phyloP scores from a whole-genome alignment of 2,888 invertebrate species.

The Drosophila maculinotata region DNA sequence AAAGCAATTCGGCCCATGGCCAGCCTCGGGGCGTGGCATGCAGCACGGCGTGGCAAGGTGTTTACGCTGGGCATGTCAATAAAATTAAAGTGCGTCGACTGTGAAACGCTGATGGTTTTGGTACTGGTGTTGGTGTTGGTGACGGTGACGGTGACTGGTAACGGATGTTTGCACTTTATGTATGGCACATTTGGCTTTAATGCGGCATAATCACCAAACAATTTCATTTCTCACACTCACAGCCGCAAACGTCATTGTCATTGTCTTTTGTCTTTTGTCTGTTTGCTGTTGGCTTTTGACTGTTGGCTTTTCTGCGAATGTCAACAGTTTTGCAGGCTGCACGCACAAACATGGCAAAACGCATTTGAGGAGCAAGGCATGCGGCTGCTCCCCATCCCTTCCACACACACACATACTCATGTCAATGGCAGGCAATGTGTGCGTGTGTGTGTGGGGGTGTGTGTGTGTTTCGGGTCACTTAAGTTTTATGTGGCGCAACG shows the following conservation, averaged over 20 bases:
- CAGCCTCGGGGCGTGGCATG: not conserved
- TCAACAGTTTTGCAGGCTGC: conserved; percentile 75
- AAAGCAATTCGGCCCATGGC: conserved; percentile 25
- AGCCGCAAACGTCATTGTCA: conserved; percentile 39
- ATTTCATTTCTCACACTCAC: conserved; percentile 73
- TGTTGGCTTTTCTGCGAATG: conserved; percentile 66
- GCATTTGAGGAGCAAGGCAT: conserved; percentile 14
- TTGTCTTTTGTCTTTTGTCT: conserved; percentile 25
- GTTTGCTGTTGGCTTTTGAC: conserved; percentile 40
- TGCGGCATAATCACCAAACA: conserved; percentile 80
- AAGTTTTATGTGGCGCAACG: conserved; percentile 81
- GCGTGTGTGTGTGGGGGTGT: conserved; percentile 26
- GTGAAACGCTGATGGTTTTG: conserved; percentile 33
- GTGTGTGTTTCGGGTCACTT: conserved; percentile 75
- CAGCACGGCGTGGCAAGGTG: conserved; percentile 19
- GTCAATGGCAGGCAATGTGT: not conserved
- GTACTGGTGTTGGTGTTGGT: conserved; percentile 7
- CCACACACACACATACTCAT: conserved; percentile 2
- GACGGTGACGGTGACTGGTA: conserved; percentile 41
- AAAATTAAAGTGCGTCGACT: conserved; percentile 70
- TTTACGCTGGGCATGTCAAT: conserved; percentile 64
- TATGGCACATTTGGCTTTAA: conserved; percentile 79
- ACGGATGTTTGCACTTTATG: conserved; percentile 69
- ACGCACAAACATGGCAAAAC: conserved; percentile 51
- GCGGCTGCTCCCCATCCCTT: not conserved